Percentiles rank a stretch among this genome's conserved stretches.
These are phyloP conservation scores for Egretta garzetta DNA, from an alignment of 2,113 vertebrate species.

Conservation along the genomic window DNA sequence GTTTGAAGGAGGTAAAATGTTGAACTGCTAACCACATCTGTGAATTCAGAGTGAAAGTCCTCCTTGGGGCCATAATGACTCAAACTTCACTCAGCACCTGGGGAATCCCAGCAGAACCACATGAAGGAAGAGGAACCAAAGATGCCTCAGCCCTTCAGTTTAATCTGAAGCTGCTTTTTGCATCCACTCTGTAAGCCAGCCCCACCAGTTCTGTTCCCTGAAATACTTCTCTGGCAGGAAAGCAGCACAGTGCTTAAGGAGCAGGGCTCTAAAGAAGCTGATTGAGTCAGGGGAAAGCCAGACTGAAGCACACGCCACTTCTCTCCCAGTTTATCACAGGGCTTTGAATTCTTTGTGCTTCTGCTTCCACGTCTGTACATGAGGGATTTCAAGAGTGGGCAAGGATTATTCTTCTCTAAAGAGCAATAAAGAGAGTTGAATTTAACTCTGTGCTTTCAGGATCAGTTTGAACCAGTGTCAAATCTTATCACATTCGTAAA, in stretches of 20 bases:
- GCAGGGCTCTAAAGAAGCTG: neutral
- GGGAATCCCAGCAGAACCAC: slow-evolving; percentile 53
- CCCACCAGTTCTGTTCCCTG: slow-evolving; percentile 16
- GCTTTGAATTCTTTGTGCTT: neutral
- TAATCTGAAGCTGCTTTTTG: neutral
- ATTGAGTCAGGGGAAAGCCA: neutral
- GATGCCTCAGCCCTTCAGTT: neutral
- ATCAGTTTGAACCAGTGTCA: neutral
- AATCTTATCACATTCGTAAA: neutral
- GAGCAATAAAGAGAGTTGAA: neutral
- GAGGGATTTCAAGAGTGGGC: neutral
- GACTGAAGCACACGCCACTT: neutral
- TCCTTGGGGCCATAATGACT: slow-evolving; percentile 13
- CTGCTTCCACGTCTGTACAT: neutral
- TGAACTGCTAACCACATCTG: slow-evolving; percentile 43
- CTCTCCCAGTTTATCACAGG: neutral
- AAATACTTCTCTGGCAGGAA: slow-evolving; percentile 8
- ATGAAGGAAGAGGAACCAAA: slow-evolving; percentile 26
- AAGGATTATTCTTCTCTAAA: neutral
- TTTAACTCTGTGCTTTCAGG: neutral
- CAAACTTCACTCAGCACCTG: neutral
- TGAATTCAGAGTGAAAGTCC: slow-evolving; percentile 33
- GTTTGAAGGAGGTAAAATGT: neutral
- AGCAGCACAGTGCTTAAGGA: neutral
- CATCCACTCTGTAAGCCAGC: neutral